Evolutionary conservation across 2,888 invertebrate genomes (phyloP).

Genomic region (Melinopterus prodromus): DNA sequence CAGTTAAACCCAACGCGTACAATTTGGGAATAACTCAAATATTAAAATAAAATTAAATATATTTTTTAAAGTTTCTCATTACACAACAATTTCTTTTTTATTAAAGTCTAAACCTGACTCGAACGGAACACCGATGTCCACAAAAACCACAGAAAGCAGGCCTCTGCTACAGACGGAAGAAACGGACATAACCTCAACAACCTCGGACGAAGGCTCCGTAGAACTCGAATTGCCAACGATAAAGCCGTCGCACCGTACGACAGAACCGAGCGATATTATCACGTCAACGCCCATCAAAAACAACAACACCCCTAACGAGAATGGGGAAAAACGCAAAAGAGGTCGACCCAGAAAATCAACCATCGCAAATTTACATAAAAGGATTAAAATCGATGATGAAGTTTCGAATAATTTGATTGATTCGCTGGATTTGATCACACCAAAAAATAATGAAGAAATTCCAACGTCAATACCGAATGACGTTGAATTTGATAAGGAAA

Average conservation of each 20-base stretch:
- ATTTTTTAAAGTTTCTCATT: too few relatives aligned
- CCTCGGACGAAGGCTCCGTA: conserved; percentile 39
- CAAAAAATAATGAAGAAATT: too few relatives aligned
- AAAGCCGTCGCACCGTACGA: conserved; percentile 28
- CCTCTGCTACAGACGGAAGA: conserved; percentile 32
- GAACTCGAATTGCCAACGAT: not conserved
- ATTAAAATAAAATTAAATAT: not conserved
- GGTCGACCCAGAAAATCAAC: conserved; percentile 18
- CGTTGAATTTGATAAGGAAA: too few relatives aligned
- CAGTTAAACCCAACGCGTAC: too few relatives aligned
- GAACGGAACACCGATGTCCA: conserved; percentile 27
- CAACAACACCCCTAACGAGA: conserved; percentile 13
- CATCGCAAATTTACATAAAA: conserved; percentile 4
- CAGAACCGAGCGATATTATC: conserved; percentile 29
- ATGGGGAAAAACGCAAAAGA: conserved; percentile 22
- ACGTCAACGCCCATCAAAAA: conserved; percentile 40
- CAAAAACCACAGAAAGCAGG: not conserved
- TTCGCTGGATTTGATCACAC: too few relatives aligned
- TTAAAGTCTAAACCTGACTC: conserved; percentile 40
- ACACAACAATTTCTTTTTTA: not conserved
- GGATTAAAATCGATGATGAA: not conserved
- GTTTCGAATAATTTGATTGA: not conserved
- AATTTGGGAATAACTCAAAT: not conserved
- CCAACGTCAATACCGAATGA: too few relatives aligned
- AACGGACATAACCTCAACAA: conserved; percentile 46